Base-by-base conservation (phyloP, 1,140 invertebrate genomes). In the Portunus trituberculatus region DNA sequence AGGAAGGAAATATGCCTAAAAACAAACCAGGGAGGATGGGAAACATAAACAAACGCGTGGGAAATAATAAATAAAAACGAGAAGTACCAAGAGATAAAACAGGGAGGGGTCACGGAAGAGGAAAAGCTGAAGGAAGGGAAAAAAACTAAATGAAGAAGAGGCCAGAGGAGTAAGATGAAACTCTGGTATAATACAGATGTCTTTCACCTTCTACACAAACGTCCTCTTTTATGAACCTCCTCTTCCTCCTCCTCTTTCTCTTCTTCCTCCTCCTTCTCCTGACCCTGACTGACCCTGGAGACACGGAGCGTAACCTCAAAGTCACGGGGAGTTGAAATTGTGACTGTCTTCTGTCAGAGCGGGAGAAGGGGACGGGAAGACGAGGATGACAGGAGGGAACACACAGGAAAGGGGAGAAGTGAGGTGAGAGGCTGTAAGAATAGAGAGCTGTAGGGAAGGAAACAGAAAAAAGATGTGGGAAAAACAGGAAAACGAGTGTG, bases 241-340 rank as follows among this genome's bases (percentile, higher is more conserved):
- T n/a, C 67, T 25, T 25, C 59, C 20, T 25, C 59, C 20, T 25
- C 59, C 20, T 25, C 59, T 25, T 25, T 20, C 20, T 25, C 59
- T 8, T n/a, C 67, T n/a, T n/a, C 67, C 25, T n/a, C 67, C 20
- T n/a, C 67, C 25, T n/a, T 25, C 25, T n/a, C 16, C 20, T 76
- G 67, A 76, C 67, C 67, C 67, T 76, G 20, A 12, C n/a, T 76
- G 67, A 76, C 67, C 67, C 67, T 7, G 67, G 67, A 25, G 67
- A 59, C 52, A 59, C 52, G 52, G 52, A 59, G 52, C 52, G 52
- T 59, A 59, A 76, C 67, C 67, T n/a, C 52, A 76, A 76, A 76
- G 67, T 76, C 67, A 76, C 16, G 52, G 52, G 67, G 67, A n/a
- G 67, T 76, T 76, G 67, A 76, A 76, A 76, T 76, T 76, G 67